Evolutionary conservation across 2,797 vertebrate genomes (phyloP).

Genomic region (Danio choprae): DNA sequence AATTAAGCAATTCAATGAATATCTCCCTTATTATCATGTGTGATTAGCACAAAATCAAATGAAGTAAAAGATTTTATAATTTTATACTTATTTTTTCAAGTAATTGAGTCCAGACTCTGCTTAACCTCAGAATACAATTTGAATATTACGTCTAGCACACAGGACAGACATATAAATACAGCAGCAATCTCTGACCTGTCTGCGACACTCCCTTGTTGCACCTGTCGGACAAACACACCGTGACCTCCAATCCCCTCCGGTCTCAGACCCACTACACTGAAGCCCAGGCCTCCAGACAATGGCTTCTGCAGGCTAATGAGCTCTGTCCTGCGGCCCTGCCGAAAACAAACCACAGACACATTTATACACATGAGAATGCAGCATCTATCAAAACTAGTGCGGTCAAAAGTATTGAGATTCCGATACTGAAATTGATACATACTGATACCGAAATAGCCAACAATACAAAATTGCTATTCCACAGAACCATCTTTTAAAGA

Average conservation of each 20-base stretch:
- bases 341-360: neutral
- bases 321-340: conserved; percentile 87
- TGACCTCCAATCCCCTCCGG: conserved; percentile 79
- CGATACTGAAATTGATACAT: no score
- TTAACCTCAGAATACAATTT: neutral
- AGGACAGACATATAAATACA: neutral
- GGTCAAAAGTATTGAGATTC: no score
- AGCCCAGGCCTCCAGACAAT: conserved; percentile 87
- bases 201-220: conserved; percentile 90
- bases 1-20: no score
- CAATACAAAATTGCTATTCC: no score
- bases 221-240: conserved; percentile 90
- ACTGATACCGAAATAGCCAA: no score
- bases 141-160: no score
- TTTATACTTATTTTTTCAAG: neutral
- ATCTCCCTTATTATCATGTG: no score
- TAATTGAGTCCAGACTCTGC: neutral
- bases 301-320: conserved; percentile 87
- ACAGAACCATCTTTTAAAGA: no score
- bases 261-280: conserved; percentile 91
- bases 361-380: neutral
- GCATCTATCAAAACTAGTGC: neutral
- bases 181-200: conserved; percentile 82
- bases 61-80: no score
- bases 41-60: no score